Evolutionary conservation across 2,888 invertebrate species (phyloP).

Genomic region (Xestia xanthographa): DNA sequence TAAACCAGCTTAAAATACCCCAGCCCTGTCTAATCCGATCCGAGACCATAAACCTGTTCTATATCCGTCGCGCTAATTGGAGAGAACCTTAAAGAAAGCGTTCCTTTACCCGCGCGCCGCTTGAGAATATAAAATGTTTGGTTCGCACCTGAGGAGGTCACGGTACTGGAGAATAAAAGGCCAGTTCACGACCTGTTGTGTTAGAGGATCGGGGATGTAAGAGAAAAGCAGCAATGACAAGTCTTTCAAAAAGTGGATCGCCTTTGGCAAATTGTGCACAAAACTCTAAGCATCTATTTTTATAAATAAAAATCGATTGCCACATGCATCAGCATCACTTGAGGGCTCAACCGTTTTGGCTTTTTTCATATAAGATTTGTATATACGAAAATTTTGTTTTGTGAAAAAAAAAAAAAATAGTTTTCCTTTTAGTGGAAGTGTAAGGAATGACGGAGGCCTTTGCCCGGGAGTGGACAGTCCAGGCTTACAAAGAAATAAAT

Average conservation of each 20-base stretch:
- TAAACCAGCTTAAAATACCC: background rate
- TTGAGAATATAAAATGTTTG: slow-evolving; percentile 62
- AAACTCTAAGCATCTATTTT: too few species aligned
- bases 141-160: slow-evolving; percentile 32
- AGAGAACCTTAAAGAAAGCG: slow-evolving; percentile 65
- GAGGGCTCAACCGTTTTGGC: background rate
- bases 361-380: too few species aligned
- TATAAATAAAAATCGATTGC: background rate
- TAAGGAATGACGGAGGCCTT: too few species aligned
- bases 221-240: background rate
- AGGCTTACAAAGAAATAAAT: too few species aligned
- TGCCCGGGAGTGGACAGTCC: too few species aligned
- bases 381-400: too few species aligned
- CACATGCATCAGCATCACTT: background rate
- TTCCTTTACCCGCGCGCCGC: slow-evolving; percentile 42
- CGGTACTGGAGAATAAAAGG: background rate
- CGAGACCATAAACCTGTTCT: slow-evolving; percentile 20
- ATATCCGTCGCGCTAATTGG: slow-evolving; percentile 63
- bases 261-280: background rate
- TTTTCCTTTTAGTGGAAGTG: too few species aligned
- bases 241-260: background rate
- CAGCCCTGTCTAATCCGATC: slow-evolving; percentile 33
- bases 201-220: background rate
- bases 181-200: background rate
- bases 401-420: too few species aligned